These are phyloP conservation scores for Clostera curtula DNA, from an alignment of 2,888 invertebrate species.

Conservation along the genomic window DNA sequence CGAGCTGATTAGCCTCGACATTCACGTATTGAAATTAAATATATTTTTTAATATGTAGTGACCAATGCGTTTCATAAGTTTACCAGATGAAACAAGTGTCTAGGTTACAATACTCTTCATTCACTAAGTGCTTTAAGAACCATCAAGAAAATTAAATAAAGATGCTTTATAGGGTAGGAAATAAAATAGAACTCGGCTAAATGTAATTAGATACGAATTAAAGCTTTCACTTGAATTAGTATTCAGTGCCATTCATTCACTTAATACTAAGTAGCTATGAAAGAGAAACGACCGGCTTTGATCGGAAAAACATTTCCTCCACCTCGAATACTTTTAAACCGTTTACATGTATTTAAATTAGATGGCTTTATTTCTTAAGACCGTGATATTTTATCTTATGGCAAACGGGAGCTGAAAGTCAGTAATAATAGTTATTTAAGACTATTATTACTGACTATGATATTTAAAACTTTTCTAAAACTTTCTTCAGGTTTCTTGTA, in stretches of 20 bases:
- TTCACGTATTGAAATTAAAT: too few species aligned
- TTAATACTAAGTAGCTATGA: slow-evolving; percentile 40
- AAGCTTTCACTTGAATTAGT: slow-evolving; percentile 27
- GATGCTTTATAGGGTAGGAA: neutral
- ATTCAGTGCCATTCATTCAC: slow-evolving; percentile 36
- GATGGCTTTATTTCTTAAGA: slow-evolving; percentile 15
- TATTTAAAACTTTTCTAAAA: too few species aligned
- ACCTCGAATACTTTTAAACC: slow-evolving; percentile 14
- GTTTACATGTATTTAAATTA: slow-evolving; percentile 21
- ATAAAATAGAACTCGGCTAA: neutral
- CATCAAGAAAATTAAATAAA: neutral
- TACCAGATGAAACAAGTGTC: too few species aligned
- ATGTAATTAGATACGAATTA: slow-evolving; percentile 3
- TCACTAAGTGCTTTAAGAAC: too few species aligned
- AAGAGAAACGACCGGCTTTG: slow-evolving; percentile 40
- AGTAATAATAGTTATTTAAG: too few species aligned
- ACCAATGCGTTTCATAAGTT: too few species aligned
- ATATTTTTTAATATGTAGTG: too few species aligned
- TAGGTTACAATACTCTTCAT: too few species aligned
- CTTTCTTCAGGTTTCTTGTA: too few species aligned
- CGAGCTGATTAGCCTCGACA: too few species aligned
- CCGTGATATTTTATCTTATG: neutral
- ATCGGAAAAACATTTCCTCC: slow-evolving; percentile 10
- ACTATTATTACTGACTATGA: too few species aligned
- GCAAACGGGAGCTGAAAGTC: too few species aligned